Conservation (phyloP, 2,113 vertebrate species). For the Poicephalus meyeri region DNA sequence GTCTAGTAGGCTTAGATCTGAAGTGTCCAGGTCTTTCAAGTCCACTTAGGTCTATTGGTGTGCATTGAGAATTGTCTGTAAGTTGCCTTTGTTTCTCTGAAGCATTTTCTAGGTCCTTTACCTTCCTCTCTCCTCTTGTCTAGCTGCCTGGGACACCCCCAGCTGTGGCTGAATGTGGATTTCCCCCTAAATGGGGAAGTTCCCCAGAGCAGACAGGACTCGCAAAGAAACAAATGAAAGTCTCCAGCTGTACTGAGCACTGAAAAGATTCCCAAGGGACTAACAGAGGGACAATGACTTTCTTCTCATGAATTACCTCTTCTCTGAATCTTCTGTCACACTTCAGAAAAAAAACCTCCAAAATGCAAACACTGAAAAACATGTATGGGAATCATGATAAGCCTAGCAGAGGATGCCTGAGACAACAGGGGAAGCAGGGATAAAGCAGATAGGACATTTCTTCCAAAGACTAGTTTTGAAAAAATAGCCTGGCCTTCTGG, state of each 20-base stretch:
- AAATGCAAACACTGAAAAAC: background rate
- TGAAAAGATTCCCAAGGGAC: conserved; percentile 7
- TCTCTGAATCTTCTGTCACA: background rate
- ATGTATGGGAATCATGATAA: background rate
- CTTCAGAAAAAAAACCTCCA: background rate
- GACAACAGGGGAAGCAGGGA: background rate
- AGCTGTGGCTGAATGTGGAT: conserved; percentile 27
- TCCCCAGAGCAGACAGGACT: conserved; percentile 16
- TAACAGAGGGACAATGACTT: background rate
- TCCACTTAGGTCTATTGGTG: background rate
- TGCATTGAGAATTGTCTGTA: background rate
- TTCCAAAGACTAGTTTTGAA: background rate
- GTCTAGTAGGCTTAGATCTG: background rate
- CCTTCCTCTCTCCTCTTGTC: background rate
- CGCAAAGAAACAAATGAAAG: background rate
- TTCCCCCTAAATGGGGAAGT: conserved; percentile 58
- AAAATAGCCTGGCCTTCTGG: background rate
- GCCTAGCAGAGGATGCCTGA: background rate
- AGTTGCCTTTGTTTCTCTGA: background rate
- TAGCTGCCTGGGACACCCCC: conserved; percentile 33
- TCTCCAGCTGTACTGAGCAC: background rate
- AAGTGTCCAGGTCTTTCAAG: background rate
- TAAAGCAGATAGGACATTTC: background rate
- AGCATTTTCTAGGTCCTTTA: background rate
- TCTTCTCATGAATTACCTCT: background rate